Percentiles rank a stretch among this genome's conserved stretches.
phyloP scores from a whole-genome alignment of 2,113 vertebrate genomes.

The Sylvietta virens region DNA sequence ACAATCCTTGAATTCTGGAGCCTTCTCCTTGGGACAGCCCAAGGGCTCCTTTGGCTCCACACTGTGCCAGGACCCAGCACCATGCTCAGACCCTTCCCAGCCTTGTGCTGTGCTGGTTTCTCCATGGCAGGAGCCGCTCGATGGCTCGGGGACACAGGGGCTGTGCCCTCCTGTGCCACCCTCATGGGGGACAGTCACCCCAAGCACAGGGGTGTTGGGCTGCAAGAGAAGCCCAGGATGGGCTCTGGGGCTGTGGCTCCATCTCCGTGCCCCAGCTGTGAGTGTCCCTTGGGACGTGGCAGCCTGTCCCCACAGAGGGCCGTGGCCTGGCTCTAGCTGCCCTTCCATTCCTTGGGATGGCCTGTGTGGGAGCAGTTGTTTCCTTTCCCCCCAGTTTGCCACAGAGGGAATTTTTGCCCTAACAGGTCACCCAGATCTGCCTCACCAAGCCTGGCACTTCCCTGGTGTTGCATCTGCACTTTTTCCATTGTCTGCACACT shows the following conservation, averaged over 20 bases:
- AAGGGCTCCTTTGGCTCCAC: neutral
- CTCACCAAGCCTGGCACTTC: neutral
- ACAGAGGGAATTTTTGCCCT: neutral
- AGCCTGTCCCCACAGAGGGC: neutral
- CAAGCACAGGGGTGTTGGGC: fast-evolving
- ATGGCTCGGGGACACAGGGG: neutral
- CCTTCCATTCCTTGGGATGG: neutral
- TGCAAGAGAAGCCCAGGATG: neutral
- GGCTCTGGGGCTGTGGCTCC: neutral
- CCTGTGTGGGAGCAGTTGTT: neutral
- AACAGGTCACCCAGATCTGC: neutral
- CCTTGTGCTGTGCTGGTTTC: neutral
- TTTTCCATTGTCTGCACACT: fast-evolving
- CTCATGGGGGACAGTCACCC: neutral
- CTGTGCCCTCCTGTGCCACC: neutral
- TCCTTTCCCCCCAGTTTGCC: neutral
- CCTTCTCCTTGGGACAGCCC: no score
- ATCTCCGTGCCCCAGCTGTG: neutral
- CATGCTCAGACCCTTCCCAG: neutral
- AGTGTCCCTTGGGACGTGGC: neutral
- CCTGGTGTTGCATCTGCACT: neutral
- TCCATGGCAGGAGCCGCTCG: neutral
- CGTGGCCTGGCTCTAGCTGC: neutral
- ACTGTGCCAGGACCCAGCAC: neutral
- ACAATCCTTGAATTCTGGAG: neutral